Base-by-base conservation (phyloP, 2,797 vertebrate genomes). In the Emys orbicularis region DNA sequence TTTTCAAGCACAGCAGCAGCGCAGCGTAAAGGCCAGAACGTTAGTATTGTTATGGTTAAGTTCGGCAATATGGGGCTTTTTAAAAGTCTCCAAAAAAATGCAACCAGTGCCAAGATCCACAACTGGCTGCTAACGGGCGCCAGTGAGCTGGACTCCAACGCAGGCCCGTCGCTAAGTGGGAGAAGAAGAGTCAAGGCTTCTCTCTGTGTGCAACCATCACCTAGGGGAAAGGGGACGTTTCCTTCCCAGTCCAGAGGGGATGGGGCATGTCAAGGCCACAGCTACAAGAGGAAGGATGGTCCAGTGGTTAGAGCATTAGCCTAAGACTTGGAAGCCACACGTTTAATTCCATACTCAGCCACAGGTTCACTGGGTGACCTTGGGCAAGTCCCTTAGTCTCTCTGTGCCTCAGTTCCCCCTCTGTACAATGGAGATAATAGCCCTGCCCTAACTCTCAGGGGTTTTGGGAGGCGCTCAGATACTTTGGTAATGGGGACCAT, bases 1-100 rank as follows among this genome's bases (percentile, higher is more conserved):
- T 94, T 97, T 97, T 97, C 95, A 96, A 97, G 91, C 97, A 98
- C 83, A 95, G 96, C 92, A 97, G 95, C 94, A 96, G 90, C 96
- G 96, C 34, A 93, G 93, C 87, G 86, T 61, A 95, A 92, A 57
- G 96, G 91, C 93, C 95, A 81, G 85, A 93, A 83, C 80, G 90
- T 85, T 96, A 50, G 52, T 81, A 92, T 96, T 96, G 93, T 90
- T 91, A 86, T 2, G 84, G 90, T 89, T 94, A 96, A 89, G 92
- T 96, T 95, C 79, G 74, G 95, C 96, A 96, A 95, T 79, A 97
- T 3, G 52, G 86, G 89, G 15, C 12, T 31, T 44, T 95, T 81
- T 10, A 7, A 57, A 96, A 96, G 83, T 59, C 81, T 84, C 59
- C 49, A 79, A 87, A 87, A 92, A 92, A 91, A 2, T 56, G 29